These are phyloP conservation scores for Setipinna tenuifilis DNA, from an alignment of 2,797 vertebrate genomes.

Conservation along the genomic window DNA sequence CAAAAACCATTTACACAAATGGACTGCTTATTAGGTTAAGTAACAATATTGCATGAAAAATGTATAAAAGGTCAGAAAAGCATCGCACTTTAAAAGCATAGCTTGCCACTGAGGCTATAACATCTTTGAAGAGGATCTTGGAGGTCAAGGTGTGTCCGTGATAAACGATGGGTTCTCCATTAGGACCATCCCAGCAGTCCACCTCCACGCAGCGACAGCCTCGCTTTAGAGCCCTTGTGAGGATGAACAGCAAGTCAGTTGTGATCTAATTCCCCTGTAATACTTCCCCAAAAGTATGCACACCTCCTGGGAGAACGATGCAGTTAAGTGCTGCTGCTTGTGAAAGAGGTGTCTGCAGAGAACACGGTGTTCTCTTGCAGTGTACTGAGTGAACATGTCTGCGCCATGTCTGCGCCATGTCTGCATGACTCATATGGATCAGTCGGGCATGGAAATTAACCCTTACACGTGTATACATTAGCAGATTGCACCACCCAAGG, in stretches of 20 bases:
- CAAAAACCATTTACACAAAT: background rate
- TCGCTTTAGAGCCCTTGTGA: slow-evolving; percentile 84
- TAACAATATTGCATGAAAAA: background rate
- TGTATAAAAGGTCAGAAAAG: background rate
- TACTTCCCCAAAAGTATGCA: background rate
- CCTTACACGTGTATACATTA: background rate
- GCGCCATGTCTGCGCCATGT: background rate
- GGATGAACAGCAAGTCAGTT: background rate
- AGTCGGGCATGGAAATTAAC: background rate
- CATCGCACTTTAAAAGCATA: slow-evolving; percentile 88
- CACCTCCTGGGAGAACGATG: background rate
- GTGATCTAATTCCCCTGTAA: background rate
- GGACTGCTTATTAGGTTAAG: background rate
- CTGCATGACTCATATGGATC: background rate
- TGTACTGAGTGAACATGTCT: background rate
- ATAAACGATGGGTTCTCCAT: slow-evolving; percentile 91
- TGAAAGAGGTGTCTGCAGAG: background rate
- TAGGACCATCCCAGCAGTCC: slow-evolving; percentile 93
- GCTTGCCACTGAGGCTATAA: slow-evolving; percentile 83
- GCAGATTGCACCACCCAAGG: background rate
- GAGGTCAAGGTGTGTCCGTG: slow-evolving; percentile 94
- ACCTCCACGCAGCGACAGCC: slow-evolving; percentile 93
- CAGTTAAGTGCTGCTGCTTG: background rate
- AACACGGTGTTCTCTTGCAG: background rate
- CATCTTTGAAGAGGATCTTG: slow-evolving; percentile 93